A percentile compares a stretch with the other conserved stretches of the same genome.
Conservation (phyloP, 2,113 vertebrate genomes). For the Elgaria multicarinata region DNA sequence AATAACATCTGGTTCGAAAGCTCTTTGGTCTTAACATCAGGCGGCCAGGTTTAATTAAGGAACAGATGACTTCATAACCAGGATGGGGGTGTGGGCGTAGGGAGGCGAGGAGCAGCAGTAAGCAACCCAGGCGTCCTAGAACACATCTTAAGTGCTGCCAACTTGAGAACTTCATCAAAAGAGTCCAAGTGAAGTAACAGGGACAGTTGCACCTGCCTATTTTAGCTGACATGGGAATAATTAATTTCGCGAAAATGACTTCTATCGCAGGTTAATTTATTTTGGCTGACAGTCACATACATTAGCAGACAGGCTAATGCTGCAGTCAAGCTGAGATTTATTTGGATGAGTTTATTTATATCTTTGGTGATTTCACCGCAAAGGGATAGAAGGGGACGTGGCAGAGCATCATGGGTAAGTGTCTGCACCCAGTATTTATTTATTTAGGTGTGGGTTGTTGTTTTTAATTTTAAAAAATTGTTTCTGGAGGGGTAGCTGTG, state of each 20-base stretch:
- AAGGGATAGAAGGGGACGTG: constrained; percentile 54
- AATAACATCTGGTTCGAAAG: neutral
- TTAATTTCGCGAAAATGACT: constrained; percentile 75
- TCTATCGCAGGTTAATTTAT: constrained; percentile 74
- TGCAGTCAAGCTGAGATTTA: constrained; percentile 70
- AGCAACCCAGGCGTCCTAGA: neutral
- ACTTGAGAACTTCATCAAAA: constrained; percentile 31
- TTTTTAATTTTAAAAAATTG: no score
- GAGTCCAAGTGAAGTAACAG: constrained; percentile 27
- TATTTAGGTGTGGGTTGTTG: neutral
- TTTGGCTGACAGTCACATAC: constrained; percentile 76
- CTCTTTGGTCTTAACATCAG: neutral
- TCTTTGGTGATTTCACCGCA: constrained; percentile 75
- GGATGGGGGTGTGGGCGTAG: neutral
- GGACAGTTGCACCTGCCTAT: constrained; percentile 61
- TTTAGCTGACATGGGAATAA: constrained; percentile 69
- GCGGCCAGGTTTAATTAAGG: constrained; percentile 31
- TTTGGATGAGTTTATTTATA: constrained; percentile 80
- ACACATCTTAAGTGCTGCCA: neutral
- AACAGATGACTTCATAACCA: constrained; percentile 33
- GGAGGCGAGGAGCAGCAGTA: neutral
- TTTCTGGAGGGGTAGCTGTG: no score
- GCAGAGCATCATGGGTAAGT: neutral
- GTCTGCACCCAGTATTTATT: neutral
- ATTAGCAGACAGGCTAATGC: constrained; percentile 64